These are phyloP conservation scores for Guaruba guarouba DNA, from an alignment of 2,113 vertebrate genomes.

Conservation along the genomic window DNA sequence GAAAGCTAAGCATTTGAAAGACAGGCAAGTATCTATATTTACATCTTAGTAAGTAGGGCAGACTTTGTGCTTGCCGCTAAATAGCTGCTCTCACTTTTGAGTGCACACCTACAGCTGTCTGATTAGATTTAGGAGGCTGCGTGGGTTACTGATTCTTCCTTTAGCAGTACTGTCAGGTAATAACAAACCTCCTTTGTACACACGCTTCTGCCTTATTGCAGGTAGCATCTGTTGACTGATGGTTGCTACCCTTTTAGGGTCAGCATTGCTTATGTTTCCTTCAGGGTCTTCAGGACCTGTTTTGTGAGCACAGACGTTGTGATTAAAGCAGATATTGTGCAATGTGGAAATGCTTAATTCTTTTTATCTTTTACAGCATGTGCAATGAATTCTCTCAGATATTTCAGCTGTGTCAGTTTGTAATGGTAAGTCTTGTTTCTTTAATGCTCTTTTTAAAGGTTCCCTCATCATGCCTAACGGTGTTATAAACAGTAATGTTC, in stretches of 20 bases:
- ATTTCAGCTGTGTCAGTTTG: constrained; percentile 98
- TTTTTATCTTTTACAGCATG: constrained; percentile 81
- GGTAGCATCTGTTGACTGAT: neutral
- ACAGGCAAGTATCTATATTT: constrained; percentile 83
- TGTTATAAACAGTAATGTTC: neutral
- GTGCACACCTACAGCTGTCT: neutral
- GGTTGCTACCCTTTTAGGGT: neutral
- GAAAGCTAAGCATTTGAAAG: constrained; percentile 98
- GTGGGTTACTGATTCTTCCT: neutral
- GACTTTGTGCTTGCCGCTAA: neutral
- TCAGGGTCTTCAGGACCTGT: neutral
- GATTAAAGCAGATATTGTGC: neutral
- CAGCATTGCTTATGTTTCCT: neutral
- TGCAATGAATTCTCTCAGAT: constrained; percentile 99
- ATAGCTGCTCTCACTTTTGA: neutral
- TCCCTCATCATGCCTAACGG: neutral
- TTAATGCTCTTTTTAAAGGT: neutral
- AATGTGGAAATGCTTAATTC: neutral
- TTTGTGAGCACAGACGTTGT: neutral
- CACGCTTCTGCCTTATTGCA: neutral
- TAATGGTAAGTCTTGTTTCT: constrained; percentile 84
- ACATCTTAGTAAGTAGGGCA: neutral
- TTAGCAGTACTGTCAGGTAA: neutral
- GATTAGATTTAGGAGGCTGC: neutral
- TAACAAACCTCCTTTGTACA: neutral